Evolutionary conservation across 1,140 invertebrate genomes (phyloP), one percentile per base, ranked within the genome.

Genomic region (Luehdorfia chinensis): DNA sequence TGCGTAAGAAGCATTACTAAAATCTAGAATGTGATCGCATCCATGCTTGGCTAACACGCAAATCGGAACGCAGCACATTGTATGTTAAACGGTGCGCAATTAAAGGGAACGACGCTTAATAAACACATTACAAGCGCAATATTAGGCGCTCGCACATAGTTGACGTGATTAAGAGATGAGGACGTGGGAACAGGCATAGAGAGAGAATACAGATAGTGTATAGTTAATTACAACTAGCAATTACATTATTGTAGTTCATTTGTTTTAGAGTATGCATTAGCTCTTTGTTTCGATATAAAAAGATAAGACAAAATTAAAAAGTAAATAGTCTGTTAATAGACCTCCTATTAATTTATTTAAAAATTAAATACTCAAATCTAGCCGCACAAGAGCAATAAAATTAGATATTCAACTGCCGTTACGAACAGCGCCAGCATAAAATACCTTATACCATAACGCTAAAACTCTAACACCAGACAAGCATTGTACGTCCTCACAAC

Each of bases 51-150:
- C 54, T 61, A 66, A 57, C 72, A 73, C 52, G 75, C 70, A 55
- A 79, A 75, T 68, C 62, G 59, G 57, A 69, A 65, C 64, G 70
- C 60, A 68, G 69, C 68, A 76, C 67, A 78, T 75, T 76, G 74
- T 83, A 75, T 75, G 68, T 68, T 79, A 79, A 81, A 85, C 81
- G 75, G 65, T 63, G 23, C 44, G 60, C 75, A 78, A 79, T 81
- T 83, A 83, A 81, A 74, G 64, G 62, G 70, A 79, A 75, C 75
- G 75, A 52, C 67, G 72, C 72, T 81, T 81, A 85, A 81, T 83
- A 83, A 79, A 83, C 75, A 80, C 78, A 85, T 83, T 81, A 81
- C 66, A 73, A 28, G 61, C 65, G 67, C 75, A 57, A 83, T 81
- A 79, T 79, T 80, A 81, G 74, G 59, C 73, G 70, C 71, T 59